Conservation (phyloP, 2,888 invertebrate genomes). For the Syritta pipiens region DNA sequence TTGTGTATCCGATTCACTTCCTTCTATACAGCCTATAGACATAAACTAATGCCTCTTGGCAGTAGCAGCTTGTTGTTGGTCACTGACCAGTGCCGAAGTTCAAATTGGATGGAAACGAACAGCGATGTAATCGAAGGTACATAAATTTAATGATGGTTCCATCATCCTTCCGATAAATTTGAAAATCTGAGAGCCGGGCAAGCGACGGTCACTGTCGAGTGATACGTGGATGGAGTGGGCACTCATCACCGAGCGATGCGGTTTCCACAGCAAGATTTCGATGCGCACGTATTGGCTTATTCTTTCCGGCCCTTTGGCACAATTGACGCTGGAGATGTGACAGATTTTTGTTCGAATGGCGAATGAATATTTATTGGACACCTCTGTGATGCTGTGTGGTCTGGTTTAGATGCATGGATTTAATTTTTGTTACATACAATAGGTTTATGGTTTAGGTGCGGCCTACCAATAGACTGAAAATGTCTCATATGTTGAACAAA, state of each 20-base stretch:
- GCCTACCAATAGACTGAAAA: no score
- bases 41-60: conserved; percentile 1
- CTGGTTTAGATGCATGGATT: neutral
- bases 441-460: no score
- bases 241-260: conserved; percentile 14
- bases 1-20: conserved; percentile 46
- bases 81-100: conserved; percentile 31
- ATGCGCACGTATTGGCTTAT: conserved; percentile 37
- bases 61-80: neutral
- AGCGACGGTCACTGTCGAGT: conserved; percentile 12
- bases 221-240: conserved; percentile 24
- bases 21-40: conserved; percentile 7
- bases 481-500: no score
- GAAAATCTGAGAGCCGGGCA: conserved; percentile 16
- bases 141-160: conserved; percentile 58
- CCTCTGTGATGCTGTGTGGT: neutral
- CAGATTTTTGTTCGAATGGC: conserved; percentile 18
- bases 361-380: conserved; percentile 34
- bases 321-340: conserved; percentile 17
- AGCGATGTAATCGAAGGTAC: conserved; percentile 61
- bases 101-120: conserved; percentile 56
- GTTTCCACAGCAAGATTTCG: conserved; percentile 8
- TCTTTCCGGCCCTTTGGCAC: conserved; percentile 26
- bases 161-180: conserved; percentile 49
- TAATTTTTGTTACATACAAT: no score